Base-by-base conservation (phyloP, 2,113 vertebrate genomes). In the Neodontobutis hainanensis region DNA sequence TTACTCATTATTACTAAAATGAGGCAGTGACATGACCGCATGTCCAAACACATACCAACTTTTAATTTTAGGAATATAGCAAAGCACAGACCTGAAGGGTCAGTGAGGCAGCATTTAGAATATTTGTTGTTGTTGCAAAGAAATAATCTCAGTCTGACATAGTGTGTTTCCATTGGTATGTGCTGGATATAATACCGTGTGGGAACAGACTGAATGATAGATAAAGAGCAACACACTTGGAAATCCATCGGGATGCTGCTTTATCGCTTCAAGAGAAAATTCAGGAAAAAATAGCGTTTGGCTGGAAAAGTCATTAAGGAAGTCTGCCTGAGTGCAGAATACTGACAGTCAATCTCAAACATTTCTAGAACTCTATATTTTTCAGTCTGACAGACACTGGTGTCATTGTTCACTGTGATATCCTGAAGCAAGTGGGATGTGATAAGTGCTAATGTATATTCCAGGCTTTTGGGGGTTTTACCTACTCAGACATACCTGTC, bases 231-330 rank as follows among this genome's bases (percentile, higher is more conserved):
- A 76, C 78, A 61, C 50, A 63, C 70, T 57, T 53, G 36, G 45
- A 72, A 66, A 77, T 36, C 36, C 61, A 64, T 61, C 65, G 51
- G 70, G 73, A 70, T 65, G 68, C 27, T 73, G 3, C 15, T 70
- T 44, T 38, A 47, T 70, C 40, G 35, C 40, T 34, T 50, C 50
- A 16, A 8, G 53, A 64, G 58, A n/a, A 36, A 62, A 59, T 58
- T 59, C 12, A 35, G 27, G 42, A 72, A 79, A 70, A 70, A 61
- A 32, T 34, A 61, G 8, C 40, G 73, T 8, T n/a, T 51, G 35
- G 56, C 73, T 84, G 84, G 82, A 72, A 60, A 88, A 89, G 53
- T 70, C 53, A 84, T 85, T 47, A 43, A 69, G 50, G 46, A 62
- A 68, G 64, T 27, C 45, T 61, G 19, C 48, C 45, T 67, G 65